Percentiles rank a stretch among this genome's conserved stretches.
phyloP scores from a whole-genome alignment of 2,888 invertebrate species.

The Zhuqinia jingwanae region DNA sequence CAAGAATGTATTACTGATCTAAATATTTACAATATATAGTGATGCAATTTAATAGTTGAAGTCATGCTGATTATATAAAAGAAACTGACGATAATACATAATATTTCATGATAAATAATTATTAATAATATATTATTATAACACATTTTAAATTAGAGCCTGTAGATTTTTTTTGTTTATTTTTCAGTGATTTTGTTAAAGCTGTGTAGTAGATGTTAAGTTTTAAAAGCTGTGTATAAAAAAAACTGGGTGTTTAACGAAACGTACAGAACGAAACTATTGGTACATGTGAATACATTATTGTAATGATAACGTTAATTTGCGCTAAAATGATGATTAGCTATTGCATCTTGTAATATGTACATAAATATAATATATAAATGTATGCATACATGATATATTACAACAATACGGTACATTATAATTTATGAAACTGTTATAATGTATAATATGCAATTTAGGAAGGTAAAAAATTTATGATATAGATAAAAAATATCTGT shows the following conservation, averaged over 20 bases:
- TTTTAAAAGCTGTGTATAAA: not conserved
- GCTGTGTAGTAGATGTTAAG: not conserved
- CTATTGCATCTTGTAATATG: conserved; percentile 21
- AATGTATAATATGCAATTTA: too few species aligned
- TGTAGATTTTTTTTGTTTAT: not conserved
- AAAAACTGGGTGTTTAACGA: not conserved
- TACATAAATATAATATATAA: too few species aligned
- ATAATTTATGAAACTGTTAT: conserved; percentile 12
- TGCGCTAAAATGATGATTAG: not conserved
- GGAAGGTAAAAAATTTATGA: too few species aligned
- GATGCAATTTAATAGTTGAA: not conserved
- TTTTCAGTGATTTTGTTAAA: not conserved
- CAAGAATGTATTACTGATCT: conserved; percentile 12
- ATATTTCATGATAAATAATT: not conserved
- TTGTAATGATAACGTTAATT: conserved; percentile 10
- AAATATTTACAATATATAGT: not conserved
- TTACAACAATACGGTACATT: conserved; percentile 22
- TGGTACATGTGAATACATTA: conserved; percentile 4
- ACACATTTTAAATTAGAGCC: not conserved
- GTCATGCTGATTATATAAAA: not conserved
- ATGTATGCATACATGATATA: too few species aligned
- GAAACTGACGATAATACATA: not conserved
- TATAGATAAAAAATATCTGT: too few species aligned
- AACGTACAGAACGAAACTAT: conserved; percentile 23
- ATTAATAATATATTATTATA: not conserved